A percentile compares a stretch with the other conserved stretches of the same genome.
Evolutionary conservation across 1,140 invertebrate species (phyloP).

Genomic region (Tetramorium parvispinum): DNA sequence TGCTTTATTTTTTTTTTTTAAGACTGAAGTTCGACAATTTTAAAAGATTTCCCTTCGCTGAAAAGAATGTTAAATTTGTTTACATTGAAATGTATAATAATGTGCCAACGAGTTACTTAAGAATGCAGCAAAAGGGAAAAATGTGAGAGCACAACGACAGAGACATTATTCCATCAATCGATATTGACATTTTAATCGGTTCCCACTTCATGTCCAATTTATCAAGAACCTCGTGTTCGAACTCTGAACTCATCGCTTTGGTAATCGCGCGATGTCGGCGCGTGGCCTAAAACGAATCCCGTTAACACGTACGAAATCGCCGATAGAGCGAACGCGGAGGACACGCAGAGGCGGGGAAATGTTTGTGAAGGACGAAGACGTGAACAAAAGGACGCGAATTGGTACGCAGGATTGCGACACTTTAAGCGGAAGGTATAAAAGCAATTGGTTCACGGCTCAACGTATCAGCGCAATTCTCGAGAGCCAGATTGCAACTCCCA

Average conservation of each 20-base stretch:
- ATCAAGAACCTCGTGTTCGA: background rate
- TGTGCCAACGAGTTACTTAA: constrained; percentile 17
- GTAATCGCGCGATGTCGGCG: background rate
- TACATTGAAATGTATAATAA: background rate
- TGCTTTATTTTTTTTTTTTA: background rate
- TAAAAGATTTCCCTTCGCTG: background rate
- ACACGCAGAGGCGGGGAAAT: constrained; percentile 5
- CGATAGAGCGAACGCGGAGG: background rate
- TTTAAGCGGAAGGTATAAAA: constrained; percentile 57
- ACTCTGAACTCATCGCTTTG: background rate
- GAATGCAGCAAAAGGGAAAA: background rate
- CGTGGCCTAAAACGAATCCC: constrained; percentile 32
- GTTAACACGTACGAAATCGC: background rate
- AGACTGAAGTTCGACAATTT: background rate
- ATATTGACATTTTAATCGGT: background rate
- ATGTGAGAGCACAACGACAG: background rate
- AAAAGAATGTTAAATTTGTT: background rate
- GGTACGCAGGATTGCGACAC: constrained; percentile 55
- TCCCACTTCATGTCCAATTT: background rate
- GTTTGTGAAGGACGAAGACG: constrained; percentile 30
- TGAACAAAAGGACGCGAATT: constrained; percentile 30
- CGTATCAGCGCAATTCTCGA: background rate
- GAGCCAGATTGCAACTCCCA: background rate
- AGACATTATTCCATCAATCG: background rate
- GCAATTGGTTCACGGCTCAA: constrained; percentile 71